Percentiles rank a stretch among this genome's conserved stretches.
phyloP scores from a whole-genome alignment of 2,888 invertebrate genomes.

The Drosophila monieri region DNA sequence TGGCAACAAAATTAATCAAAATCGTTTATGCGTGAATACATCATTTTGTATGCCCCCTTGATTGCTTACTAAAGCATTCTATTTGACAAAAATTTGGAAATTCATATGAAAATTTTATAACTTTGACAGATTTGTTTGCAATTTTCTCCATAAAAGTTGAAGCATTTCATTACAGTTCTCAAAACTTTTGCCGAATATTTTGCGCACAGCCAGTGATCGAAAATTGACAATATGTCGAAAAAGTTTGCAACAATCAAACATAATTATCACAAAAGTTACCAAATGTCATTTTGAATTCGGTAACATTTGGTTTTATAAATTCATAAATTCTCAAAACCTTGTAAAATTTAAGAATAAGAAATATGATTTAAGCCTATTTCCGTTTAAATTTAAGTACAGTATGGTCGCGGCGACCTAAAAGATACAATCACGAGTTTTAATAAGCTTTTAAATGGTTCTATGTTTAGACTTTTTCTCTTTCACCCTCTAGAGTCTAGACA shows the following conservation, averaged over 20 bases:
- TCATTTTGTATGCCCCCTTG: background rate
- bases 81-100: background rate
- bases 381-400: too few relatives aligned
- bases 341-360: too few relatives aligned
- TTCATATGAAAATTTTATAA: constrained; percentile 24
- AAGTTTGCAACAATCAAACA: constrained; percentile 20
- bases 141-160: constrained; percentile 15
- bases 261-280: constrained; percentile 15
- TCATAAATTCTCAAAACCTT: background rate
- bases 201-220: constrained; percentile 7
- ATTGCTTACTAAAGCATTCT: background rate
- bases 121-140: constrained; percentile 9
- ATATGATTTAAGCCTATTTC: too few relatives aligned
- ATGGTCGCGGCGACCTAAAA: too few relatives aligned
- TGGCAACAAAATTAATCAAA: constrained; percentile 27
- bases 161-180: constrained; percentile 8
- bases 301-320: background rate
- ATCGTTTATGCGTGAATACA: constrained; percentile 35
- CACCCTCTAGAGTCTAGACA: too few relatives aligned
- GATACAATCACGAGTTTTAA: too few relatives aligned
- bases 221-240: constrained; percentile 3
- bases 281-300: background rate
- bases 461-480: too few relatives aligned
- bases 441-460: too few relatives aligned
- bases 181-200: constrained; percentile 14